Conservation (phyloP, 2,797 vertebrate species). For the Cheirogaleus major region DNA sequence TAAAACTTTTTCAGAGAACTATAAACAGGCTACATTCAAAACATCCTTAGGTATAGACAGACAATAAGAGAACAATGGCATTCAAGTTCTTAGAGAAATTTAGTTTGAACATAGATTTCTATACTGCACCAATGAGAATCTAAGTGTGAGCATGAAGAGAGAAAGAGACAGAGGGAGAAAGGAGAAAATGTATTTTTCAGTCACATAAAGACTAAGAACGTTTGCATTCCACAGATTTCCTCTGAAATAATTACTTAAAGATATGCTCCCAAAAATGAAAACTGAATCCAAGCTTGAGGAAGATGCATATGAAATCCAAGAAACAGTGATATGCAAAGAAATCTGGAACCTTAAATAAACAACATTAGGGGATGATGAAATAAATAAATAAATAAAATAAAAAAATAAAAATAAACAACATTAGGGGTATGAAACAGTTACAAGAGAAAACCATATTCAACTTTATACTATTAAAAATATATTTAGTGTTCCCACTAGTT, state of each 20-base stretch:
- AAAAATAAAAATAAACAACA: neutral
- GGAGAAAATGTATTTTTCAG: neutral
- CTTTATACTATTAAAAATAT: neutral
- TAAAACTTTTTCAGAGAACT: neutral
- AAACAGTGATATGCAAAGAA: neutral
- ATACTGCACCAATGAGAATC: neutral
- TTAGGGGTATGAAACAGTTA: neutral
- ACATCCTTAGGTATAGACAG: neutral
- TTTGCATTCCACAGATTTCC: neutral
- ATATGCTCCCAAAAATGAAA: neutral
- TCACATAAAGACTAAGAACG: neutral
- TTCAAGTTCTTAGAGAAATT: neutral
- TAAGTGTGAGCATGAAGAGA: neutral
- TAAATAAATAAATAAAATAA: no score
- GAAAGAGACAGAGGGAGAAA: neutral
- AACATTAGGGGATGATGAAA: neutral
- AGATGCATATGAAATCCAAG: neutral
- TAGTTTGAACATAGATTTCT: conserved; percentile 9
- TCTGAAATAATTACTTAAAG: neutral
- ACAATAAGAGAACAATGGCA: conserved; percentile 9
- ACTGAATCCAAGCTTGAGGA: neutral
- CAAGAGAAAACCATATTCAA: neutral
- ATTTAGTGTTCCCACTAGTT: neutral
- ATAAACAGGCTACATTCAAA: conserved; percentile 6
- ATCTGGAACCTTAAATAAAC: neutral